Evolutionary conservation across 2,113 vertebrate species (phyloP).

Genomic region (Agapornis roseicollis): DNA sequence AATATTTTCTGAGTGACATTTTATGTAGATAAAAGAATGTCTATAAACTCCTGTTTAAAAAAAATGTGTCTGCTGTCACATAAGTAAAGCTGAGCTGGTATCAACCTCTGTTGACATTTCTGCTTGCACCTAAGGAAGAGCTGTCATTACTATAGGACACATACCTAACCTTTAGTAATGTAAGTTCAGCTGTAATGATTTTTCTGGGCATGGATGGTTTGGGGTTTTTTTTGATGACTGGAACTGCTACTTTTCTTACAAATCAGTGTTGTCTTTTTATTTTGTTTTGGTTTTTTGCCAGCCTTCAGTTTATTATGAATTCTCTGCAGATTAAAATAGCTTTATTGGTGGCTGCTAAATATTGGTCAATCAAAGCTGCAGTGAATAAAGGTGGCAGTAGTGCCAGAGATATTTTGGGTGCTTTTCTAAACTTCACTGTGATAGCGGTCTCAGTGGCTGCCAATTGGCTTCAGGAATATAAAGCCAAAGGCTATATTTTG

Average conservation of each 20-base stretch:
- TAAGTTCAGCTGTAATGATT: background rate
- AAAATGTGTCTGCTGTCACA: background rate
- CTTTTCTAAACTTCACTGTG: background rate
- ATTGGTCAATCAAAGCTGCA: background rate
- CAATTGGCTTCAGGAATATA: background rate
- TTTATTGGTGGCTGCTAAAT: background rate
- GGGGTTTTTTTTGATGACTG: background rate
- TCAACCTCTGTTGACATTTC: background rate
- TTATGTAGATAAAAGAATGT: background rate
- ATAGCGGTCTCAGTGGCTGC: background rate
- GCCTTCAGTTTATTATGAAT: background rate
- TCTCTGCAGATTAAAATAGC: background rate
- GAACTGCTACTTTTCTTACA: background rate
- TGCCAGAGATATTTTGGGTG: background rate
- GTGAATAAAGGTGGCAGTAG: background rate
- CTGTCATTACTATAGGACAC: background rate
- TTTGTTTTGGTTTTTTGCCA: background rate
- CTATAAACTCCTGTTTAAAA: background rate
- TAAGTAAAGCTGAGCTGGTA: background rate
- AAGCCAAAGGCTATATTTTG: background rate
- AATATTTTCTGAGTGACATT: background rate
- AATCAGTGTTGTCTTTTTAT: background rate
- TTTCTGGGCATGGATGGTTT: background rate
- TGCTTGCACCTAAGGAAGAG: background rate
- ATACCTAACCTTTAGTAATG: background rate